Evolutionary conservation across 2,113 vertebrate genomes (phyloP).

Genomic region (Scomber scombrus): DNA sequence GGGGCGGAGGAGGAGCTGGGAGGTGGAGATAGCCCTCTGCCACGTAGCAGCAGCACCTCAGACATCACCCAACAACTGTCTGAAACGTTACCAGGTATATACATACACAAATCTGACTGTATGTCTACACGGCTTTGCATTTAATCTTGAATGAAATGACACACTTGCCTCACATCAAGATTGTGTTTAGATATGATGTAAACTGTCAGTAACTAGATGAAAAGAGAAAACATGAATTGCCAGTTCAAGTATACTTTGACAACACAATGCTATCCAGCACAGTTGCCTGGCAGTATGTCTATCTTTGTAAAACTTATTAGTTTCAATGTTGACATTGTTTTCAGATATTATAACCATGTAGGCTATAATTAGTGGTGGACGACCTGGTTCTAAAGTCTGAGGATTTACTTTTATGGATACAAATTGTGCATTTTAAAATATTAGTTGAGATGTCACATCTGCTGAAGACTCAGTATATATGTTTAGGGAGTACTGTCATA

Average conservation of each 20-base stretch:
- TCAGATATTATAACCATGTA: neutral
- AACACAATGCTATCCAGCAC: too few relatives aligned
- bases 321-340: neutral
- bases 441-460: too few relatives aligned
- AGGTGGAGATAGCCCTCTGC: conserved; percentile 85
- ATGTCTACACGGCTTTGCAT: neutral
- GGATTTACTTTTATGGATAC: too few relatives aligned
- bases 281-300: too few relatives aligned
- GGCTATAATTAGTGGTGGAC: neutral
- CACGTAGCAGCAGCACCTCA: conserved; percentile 94
- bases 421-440: too few relatives aligned
- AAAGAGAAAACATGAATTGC: neutral
- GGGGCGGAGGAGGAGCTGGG: conserved; percentile 79
- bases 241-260: neutral
- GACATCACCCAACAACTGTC: conserved; percentile 90
- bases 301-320: neutral
- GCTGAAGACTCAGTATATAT: too few relatives aligned
- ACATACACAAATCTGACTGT: neutral
- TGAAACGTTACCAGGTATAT: conserved; percentile 88
- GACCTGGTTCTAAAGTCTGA: too few relatives aligned
- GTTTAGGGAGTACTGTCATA: neutral
- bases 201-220: neutral
- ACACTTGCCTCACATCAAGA: neutral
- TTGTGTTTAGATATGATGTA: neutral
- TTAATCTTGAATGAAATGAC: neutral